Percentiles rank a stretch among this genome's conserved stretches.
Evolutionary conservation across 1,140 invertebrate species (phyloP).

Genomic region (Scylla paramamosain): DNA sequence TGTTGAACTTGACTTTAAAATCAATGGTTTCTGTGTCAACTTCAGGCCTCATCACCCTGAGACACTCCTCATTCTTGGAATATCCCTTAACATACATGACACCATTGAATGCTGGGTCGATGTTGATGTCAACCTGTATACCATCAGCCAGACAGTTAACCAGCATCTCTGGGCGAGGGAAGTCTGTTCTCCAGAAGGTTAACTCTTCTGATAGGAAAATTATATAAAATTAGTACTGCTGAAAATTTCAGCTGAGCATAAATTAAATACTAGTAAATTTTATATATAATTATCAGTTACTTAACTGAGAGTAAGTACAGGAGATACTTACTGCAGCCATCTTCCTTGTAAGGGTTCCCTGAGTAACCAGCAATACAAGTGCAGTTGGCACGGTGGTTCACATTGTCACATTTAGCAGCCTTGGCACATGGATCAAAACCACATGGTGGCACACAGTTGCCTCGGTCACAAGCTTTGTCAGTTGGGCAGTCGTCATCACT

Average conservation of each 20-base stretch:
- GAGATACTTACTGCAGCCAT: conserved; percentile 84
- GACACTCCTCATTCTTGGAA: conserved; percentile 94
- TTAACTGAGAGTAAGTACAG: background rate
- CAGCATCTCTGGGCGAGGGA: conserved; percentile 91
- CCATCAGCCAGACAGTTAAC: conserved; percentile 95
- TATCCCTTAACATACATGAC: conserved; percentile 96
- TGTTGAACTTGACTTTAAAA: conserved; percentile 95
- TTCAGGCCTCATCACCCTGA: conserved; percentile 88
- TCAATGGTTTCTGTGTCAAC: conserved; percentile 86
- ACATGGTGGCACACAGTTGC: conserved; percentile 89
- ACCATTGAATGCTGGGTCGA: conserved; percentile 91
- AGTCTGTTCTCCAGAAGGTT: conserved; percentile 86
- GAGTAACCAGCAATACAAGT: conserved; percentile 86
- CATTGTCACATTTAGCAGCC: conserved; percentile 89
- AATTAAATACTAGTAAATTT: background rate
- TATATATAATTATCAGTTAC: background rate
- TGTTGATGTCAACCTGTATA: conserved; percentile 91
- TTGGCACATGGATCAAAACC: conserved; percentile 87
- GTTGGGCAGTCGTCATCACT: conserved; percentile 89
- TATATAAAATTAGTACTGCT: background rate
- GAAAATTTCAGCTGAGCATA: background rate
- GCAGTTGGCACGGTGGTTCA: conserved; percentile 89
- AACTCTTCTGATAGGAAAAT: conserved; percentile 55
- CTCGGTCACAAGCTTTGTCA: conserved; percentile 86
- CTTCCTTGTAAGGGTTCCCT: conserved; percentile 85